These are phyloP conservation scores for Phrynosoma blainvillii DNA, from an alignment of 2,113 vertebrate species.

Conservation along the genomic window DNA sequence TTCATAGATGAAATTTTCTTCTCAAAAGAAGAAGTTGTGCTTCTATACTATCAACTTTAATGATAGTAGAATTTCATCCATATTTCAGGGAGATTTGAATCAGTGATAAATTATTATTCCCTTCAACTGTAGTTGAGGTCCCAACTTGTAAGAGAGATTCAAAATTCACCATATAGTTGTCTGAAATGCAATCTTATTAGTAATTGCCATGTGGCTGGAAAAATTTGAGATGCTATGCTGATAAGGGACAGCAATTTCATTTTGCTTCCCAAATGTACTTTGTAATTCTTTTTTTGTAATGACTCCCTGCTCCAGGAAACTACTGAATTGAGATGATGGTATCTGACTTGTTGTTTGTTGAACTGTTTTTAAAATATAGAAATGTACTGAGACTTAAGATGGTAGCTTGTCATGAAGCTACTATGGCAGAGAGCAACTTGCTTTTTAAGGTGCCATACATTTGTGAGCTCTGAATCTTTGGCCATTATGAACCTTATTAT, in stretches of 20 bases:
- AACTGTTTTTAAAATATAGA: slow-evolving; percentile 65
- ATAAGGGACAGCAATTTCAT: slow-evolving; percentile 66
- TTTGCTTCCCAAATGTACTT: slow-evolving; percentile 62
- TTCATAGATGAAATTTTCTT: slow-evolving; percentile 28
- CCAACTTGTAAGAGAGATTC: slow-evolving; percentile 54
- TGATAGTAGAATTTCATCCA: slow-evolving; percentile 34
- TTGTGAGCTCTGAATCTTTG: not conserved
- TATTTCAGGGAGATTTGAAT: slow-evolving; percentile 50
- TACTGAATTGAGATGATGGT: slow-evolving; percentile 55
- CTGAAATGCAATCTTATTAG: slow-evolving; percentile 59
- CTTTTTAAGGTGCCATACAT: slow-evolving; percentile 2
- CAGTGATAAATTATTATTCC: slow-evolving; percentile 63
- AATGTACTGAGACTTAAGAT: slow-evolving; percentile 66
- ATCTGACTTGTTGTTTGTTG: slow-evolving; percentile 21
- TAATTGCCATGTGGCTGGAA: slow-evolving; percentile 51
- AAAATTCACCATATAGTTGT: slow-evolving; percentile 65
- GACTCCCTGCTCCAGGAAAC: slow-evolving; percentile 65
- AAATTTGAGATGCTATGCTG: slow-evolving; percentile 62
- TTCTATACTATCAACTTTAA: slow-evolving; percentile 31
- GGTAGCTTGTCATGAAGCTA: slow-evolving; percentile 49
- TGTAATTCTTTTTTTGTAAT: slow-evolving; percentile 64
- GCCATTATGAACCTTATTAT: not conserved
- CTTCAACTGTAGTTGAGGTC: slow-evolving; percentile 63
- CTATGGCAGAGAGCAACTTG: slow-evolving; percentile 12
- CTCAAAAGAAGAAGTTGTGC: slow-evolving; percentile 33